Evolutionary conservation across 2,888 invertebrate species (phyloP).

Genomic region (Apamea epomidion): DNA sequence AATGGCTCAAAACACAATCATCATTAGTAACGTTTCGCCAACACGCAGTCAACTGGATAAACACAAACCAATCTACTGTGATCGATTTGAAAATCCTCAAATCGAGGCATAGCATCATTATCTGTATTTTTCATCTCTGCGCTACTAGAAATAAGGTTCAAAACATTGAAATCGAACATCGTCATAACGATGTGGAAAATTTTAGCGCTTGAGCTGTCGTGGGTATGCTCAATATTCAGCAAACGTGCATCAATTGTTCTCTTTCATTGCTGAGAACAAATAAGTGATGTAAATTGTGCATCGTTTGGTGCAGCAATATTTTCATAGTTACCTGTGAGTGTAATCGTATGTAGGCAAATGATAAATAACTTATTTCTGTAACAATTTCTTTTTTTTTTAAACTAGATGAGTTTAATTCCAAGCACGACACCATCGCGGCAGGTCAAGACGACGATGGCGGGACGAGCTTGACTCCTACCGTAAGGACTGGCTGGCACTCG

Average conservation of each 20-base stretch:
- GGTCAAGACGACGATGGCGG: no score
- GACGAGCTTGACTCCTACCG: no score
- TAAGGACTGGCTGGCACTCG: no score
- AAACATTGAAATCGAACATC: conserved; percentile 4
- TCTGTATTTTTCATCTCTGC: conserved; percentile 33
- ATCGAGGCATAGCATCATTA: conserved; percentile 41
- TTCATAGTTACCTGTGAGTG: neutral
- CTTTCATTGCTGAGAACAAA: conserved; percentile 29
- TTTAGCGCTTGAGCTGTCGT: conserved; percentile 39
- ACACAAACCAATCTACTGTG: conserved; percentile 62
- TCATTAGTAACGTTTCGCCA: conserved; percentile 55
- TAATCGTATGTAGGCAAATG: neutral
- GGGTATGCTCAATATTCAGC: conserved; percentile 44
- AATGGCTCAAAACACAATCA: conserved; percentile 58
- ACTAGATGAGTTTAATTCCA: no score
- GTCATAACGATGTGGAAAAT: conserved; percentile 37
- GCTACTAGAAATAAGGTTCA: conserved; percentile 23
- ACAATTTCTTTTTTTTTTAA: no score
- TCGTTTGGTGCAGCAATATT: conserved; percentile 1
- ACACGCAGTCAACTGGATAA: conserved; percentile 65
- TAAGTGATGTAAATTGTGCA: conserved; percentile 13
- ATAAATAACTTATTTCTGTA: no score
- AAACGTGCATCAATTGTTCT: conserved; percentile 50
- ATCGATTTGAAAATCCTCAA: conserved; percentile 65
- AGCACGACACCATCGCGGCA: no score